Evolutionary conservation across 2,113 vertebrate genomes (phyloP), one percentile per base, ranked within the genome.

Genomic region (Clupea harengus): DNA sequence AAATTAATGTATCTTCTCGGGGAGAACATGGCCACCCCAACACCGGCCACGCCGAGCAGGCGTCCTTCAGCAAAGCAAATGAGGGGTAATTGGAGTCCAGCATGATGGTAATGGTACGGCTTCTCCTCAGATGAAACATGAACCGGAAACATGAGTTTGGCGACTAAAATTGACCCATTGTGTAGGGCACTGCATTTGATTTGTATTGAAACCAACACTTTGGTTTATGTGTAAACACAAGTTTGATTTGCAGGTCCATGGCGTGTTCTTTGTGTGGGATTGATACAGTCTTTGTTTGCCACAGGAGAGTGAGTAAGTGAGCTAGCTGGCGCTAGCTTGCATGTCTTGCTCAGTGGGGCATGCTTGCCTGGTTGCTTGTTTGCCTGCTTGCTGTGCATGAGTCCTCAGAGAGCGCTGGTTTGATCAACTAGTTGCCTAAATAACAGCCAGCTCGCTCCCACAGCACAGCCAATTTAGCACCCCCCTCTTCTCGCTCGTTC

Each of bases 401-500:
- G 86, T 83, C 83, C 89, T 90, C 85, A 85, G 89, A 88, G 84
- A 90, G 86, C 57, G 83, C 84, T 82, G 64, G 85, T 82, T 88
- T 89, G 88, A 90, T 90, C 89, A 86, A 82, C 81, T 60, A 82
- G 83, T 87, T 84, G 85, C 83, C 57, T 85, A 87, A 85, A 89
- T 89, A 84, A 90, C 84, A 84, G 88, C 45, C 87, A 47, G 49
- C 82, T 82, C 83, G 84, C 85, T 86, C 90, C 89, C 85, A 88
- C 89, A 85, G 90, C 50, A 11, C 64, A 78, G 90, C 93, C 93
- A 94, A 94, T 95, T 95, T 94, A 92, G 87, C 87, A 83, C 86
- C 54, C 90, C 39, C 89, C 88, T 89, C 84, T 91, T 90, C 89
- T 92, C 89, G 49, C 13, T 86, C 84, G 90, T 93, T 94, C 90